Conservation (phyloP, 2,888 invertebrate species). For the Drosophila formosana region DNA sequence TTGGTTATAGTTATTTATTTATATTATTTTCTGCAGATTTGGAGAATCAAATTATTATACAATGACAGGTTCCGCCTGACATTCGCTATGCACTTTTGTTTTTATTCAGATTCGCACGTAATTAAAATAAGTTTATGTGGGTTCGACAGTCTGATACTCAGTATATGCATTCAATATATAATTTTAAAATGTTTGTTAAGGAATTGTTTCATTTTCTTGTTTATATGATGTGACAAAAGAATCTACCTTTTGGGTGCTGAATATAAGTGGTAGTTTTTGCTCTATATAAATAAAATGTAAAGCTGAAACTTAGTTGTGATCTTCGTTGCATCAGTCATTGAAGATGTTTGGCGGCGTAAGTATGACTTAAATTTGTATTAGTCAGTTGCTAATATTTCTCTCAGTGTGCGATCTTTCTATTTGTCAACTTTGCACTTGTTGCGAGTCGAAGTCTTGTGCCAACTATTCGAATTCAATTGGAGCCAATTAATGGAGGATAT, state of each 20-base stretch:
- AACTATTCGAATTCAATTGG: background rate
- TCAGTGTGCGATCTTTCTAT: background rate
- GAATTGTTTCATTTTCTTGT: too few species aligned
- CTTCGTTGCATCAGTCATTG: background rate
- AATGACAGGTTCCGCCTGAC: too few species aligned
- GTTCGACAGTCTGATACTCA: background rate
- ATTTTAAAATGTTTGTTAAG: too few species aligned
- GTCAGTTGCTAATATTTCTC: background rate
- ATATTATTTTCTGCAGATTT: too few species aligned
- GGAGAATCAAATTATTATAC: too few species aligned
- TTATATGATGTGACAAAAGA: too few species aligned
- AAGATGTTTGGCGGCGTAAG: background rate
- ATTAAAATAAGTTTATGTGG: background rate
- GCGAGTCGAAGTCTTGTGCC: background rate
- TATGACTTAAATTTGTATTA: background rate
- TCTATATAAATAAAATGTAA: background rate
- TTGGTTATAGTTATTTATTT: too few species aligned
- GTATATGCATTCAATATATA: background rate
- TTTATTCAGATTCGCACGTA: background rate
- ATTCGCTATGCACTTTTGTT: background rate
- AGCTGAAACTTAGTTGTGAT: background rate
- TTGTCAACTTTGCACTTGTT: background rate
- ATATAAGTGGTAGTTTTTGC: background rate
- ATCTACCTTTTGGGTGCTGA: too few species aligned
- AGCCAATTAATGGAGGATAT: background rate